phyloP scores from a whole-genome alignment of 2,113 vertebrate genomes.

The Hymenochirus boettgeri region DNA sequence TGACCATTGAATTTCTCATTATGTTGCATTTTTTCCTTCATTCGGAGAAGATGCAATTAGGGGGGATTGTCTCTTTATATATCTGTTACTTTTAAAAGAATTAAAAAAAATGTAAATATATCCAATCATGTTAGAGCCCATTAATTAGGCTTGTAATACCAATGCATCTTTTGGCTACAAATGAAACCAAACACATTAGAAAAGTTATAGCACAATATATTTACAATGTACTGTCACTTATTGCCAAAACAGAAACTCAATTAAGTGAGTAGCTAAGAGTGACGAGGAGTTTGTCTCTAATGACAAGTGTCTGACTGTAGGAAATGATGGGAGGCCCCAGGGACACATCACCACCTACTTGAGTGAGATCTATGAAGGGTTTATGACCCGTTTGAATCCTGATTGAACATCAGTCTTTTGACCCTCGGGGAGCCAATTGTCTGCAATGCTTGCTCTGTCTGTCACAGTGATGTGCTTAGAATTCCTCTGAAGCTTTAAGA shows the following conservation, averaged over 20 bases:
- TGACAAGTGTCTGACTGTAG: conserved; percentile 67
- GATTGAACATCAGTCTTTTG: conserved; percentile 65
- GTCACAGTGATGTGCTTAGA: conserved; percentile 66
- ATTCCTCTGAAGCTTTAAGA: conserved; percentile 54
- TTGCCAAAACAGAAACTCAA: conserved; percentile 46
- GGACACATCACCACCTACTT: conserved; percentile 70
- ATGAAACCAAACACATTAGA: no score
- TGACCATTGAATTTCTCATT: no score
- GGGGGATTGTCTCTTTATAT: no score
- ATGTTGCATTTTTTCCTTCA: no score
- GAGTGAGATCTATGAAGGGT: conserved; percentile 66
- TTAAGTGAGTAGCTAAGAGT: conserved; percentile 60
- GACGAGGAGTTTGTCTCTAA: conserved; percentile 64
- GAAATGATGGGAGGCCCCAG: conserved; percentile 67
- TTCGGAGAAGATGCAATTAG: no score
- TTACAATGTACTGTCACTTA: no score
- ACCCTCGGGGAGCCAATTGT: conserved; percentile 70
- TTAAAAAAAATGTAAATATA: no score
- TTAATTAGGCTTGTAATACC: no score
- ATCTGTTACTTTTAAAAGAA: no score
- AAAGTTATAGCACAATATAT: no score
- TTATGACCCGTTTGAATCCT: conserved; percentile 75
- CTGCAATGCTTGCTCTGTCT: conserved; percentile 69
- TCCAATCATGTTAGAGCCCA: no score
- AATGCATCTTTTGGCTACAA: no score